Evolutionary conservation across 2,888 invertebrate genomes (phyloP).

Genomic region (Caenorhabditis wallacei): DNA sequence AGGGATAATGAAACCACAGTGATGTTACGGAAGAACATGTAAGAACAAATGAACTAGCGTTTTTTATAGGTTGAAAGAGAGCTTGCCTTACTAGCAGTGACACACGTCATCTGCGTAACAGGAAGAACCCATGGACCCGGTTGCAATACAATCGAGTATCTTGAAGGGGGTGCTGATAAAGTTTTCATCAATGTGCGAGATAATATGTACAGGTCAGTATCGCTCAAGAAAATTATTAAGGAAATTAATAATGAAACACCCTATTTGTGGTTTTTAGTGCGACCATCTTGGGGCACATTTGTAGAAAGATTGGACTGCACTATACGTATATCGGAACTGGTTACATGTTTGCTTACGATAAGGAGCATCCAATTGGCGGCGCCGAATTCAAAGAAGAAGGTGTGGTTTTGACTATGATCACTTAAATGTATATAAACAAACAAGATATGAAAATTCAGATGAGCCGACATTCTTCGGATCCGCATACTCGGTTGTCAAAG

Average conservation of each 20-base stretch:
- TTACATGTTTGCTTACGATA: conserved; percentile 82
- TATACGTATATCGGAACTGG: conserved; percentile 83
- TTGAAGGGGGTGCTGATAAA: conserved; percentile 82
- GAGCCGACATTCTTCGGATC: conserved; percentile 82
- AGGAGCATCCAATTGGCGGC: conserved; percentile 81
- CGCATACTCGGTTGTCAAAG: conserved; percentile 82
- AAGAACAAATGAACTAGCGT: neutral
- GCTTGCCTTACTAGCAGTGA: conserved; percentile 75
- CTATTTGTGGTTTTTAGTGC: conserved; percentile 65
- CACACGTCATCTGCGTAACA: conserved; percentile 83
- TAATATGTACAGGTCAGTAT: conserved; percentile 78
- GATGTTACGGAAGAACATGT: too few species aligned
- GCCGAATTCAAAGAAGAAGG: conserved; percentile 78
- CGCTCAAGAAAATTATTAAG: neutral
- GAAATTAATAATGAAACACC: neutral
- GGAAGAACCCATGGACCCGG: conserved; percentile 77
- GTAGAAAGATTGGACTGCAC: conserved; percentile 78
- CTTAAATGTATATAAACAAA: neutral
- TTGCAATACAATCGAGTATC: conserved; percentile 81
- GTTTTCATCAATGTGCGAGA: conserved; percentile 80
- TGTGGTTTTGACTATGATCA: conserved; percentile 9
- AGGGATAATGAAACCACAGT: too few species aligned
- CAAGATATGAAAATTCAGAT: conserved; percentile 72
- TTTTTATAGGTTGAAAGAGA: conserved; percentile 75
- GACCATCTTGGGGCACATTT: conserved; percentile 76